Base-by-base conservation (phyloP, 2,797 vertebrate species). In the Esox lucius region DNA sequence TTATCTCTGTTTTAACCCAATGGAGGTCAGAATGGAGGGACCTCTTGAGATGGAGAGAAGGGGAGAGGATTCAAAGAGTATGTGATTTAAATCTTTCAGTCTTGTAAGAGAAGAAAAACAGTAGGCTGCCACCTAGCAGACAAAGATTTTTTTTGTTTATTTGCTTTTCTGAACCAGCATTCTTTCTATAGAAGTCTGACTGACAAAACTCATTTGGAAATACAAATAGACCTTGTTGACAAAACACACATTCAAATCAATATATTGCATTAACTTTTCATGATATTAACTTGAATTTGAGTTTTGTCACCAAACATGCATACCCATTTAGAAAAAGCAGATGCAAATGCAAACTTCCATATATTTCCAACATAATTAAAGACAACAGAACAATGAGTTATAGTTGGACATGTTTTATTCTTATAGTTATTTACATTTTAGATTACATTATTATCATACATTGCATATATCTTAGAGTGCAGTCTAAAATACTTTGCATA, bases 401-500 rank as follows among this genome's bases (percentile, higher is more conserved):
- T 49, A 53, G 66, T 68, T 68, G n/a, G 11, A 42, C 42, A 75
- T 59, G 81, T 76, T 91, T 92, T 91, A 91, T 91, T 93, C 67
- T 82, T 81, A 71, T 59, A 80, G 71, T 46, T 91, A 91, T 91
- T 88, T 91, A 91, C 89, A 91, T 76, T 81, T 85, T 72, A 85
- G 81, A 84, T 84, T 84, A 89, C 84, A 86, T 79, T 76, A 69
- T 72, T 87, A 85, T 88, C 69, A 85, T 88, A 90, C 87, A 86
- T 86, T 74, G 83, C 68, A 73, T 86, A 84, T 87, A 73, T 81
- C 56, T 74, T 77, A 70, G 73, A 84, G 42, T 46, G 42, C 42
- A 79, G 78, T 87, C 85, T 89, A 90, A 84, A 89, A 92, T 85
- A 92, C 70, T 87, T 92, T 92, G 84, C 87, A 91, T 91, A 85